Evolutionary conservation across 2,888 invertebrate species (phyloP).

Genomic region (Leucophenga maculata): DNA sequence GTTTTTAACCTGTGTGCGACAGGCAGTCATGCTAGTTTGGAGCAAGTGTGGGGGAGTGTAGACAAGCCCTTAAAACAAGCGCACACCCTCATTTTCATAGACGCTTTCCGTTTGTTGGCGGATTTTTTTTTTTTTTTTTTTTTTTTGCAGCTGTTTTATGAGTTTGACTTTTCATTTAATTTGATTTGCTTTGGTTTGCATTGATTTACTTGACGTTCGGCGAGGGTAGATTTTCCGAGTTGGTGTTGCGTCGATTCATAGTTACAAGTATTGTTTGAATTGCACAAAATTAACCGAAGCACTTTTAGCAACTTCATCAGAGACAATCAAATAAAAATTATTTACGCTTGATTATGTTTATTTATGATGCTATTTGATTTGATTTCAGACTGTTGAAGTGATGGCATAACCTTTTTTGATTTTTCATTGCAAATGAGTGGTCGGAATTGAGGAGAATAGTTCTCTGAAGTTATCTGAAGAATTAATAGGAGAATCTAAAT

Average conservation of each 20-base stretch:
- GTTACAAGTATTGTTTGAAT: background rate
- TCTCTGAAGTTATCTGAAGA: too few relatives aligned
- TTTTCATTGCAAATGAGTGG: too few relatives aligned
- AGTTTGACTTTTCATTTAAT: slow-evolving; percentile 65
- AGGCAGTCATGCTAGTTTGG: slow-evolving; percentile 21
- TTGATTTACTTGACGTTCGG: background rate
- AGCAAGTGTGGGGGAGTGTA: slow-evolving; percentile 33
- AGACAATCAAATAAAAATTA: slow-evolving; percentile 63
- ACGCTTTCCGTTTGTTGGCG: slow-evolving; percentile 27
- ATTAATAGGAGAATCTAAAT: too few relatives aligned
- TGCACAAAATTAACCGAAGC: slow-evolving; percentile 50
- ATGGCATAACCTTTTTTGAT: background rate
- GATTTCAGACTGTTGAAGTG: background rate
- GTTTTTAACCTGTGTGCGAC: slow-evolving; percentile 48
- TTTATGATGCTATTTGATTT: slow-evolving; percentile 8
- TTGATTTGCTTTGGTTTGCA: slow-evolving; percentile 52
- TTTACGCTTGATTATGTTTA: slow-evolving; percentile 52
- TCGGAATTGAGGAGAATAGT: too few relatives aligned
- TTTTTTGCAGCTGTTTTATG: slow-evolving; percentile 53
- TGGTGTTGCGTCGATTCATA: too few relatives aligned
- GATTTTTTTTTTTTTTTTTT: slow-evolving; percentile 30
- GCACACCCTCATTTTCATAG: slow-evolving; percentile 37
- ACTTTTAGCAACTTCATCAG: slow-evolving; percentile 58
- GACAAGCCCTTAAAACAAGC: slow-evolving; percentile 26
- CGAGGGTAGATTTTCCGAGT: background rate